Conservation (phyloP, 2,888 invertebrate species). For the Thyatira batis region DNA sequence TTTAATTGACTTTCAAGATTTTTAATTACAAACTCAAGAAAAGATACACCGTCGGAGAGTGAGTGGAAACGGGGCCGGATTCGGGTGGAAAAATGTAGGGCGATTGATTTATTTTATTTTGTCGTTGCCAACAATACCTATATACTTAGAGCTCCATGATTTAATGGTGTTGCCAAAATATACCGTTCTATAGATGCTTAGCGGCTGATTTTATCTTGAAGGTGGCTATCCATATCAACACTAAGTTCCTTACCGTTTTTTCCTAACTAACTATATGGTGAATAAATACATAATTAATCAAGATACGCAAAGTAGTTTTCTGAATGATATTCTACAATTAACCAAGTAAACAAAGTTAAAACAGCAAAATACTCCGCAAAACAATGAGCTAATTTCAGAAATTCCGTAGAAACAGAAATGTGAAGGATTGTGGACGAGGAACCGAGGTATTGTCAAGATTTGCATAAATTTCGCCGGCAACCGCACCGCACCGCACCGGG, state of each 20-base stretch:
- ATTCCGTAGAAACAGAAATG: neutral
- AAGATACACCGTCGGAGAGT: slow-evolving; percentile 47
- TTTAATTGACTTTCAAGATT: slow-evolving; percentile 79
- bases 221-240: too few species aligned
- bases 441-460: neutral
- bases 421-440: neutral
- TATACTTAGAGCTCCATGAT: too few species aligned
- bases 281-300: too few species aligned
- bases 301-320: too few species aligned
- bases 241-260: too few species aligned
- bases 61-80: slow-evolving; percentile 12
- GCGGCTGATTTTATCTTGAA: too few species aligned
- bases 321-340: neutral
- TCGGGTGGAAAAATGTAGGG: slow-evolving; percentile 11
- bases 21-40: slow-evolving; percentile 72
- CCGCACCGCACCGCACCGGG: slow-evolving; percentile 12
- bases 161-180: too few species aligned
- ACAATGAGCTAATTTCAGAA: neutral
- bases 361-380: neutral
- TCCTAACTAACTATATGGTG: too few species aligned
- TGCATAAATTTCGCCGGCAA: neutral
- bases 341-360: neutral
- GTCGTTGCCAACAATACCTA: too few species aligned
- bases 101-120: neutral
- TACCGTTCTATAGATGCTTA: too few species aligned